These are phyloP conservation scores for Aphaenogaster rudis DNA, from an alignment of 1,140 invertebrate genomes.

Conservation along the genomic window DNA sequence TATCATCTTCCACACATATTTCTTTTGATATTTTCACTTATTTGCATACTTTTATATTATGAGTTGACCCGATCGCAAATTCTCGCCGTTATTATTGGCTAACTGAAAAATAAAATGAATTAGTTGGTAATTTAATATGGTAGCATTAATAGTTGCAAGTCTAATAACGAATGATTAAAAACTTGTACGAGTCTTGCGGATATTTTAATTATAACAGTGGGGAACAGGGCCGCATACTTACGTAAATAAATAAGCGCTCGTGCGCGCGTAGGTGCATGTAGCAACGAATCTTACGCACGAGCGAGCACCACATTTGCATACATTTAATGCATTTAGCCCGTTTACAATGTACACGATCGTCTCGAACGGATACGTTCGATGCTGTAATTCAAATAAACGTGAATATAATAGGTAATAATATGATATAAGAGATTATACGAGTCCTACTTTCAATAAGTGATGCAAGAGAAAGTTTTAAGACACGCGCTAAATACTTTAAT, in stretches of 20 bases:
- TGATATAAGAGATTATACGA: slow-evolving; percentile 41
- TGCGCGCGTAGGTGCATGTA: not conserved
- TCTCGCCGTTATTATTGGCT: not conserved
- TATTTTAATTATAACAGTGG: slow-evolving; percentile 18
- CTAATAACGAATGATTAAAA: slow-evolving; percentile 25
- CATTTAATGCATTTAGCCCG: not conserved
- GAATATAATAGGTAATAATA: slow-evolving; percentile 44
- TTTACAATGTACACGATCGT: not conserved
- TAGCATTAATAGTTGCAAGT: not conserved
- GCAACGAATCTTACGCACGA: slow-evolving; percentile 48
- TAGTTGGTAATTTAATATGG: not conserved
- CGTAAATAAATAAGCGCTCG: slow-evolving; percentile 43
- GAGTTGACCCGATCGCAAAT: not conserved
- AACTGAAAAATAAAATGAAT: not conserved
- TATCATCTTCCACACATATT: not conserved
- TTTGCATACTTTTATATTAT: not conserved
- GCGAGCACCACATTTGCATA: slow-evolving; percentile 29
- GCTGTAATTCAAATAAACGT: slow-evolving; percentile 28
- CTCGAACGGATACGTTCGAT: not conserved
- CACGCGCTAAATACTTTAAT: slow-evolving; percentile 30
- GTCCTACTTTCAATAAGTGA: slow-evolving; percentile 21
- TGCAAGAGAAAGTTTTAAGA: slow-evolving; percentile 43
- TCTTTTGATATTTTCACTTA: not conserved
- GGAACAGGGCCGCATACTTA: not conserved
- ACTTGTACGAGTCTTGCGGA: not conserved